A percentile compares a stretch with the other conserved stretches of the same genome.
phyloP scores from a whole-genome alignment of 2,888 invertebrate species.

The Andrena bucephala region DNA sequence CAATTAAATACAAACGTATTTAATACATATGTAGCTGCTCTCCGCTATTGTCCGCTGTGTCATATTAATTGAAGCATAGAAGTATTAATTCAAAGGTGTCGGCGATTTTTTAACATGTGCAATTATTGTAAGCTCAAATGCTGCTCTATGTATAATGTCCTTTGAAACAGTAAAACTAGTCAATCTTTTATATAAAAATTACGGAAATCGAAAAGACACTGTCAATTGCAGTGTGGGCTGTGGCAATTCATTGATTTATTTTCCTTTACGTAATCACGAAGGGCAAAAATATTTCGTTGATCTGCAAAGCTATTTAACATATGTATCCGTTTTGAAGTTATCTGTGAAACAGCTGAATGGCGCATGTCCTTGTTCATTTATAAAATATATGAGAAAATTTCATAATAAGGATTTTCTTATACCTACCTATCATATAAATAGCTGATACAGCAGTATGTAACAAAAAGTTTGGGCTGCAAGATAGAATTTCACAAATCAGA shows the following conservation, averaged over 20 bases:
- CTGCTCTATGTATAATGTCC: too few species aligned
- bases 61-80: too few species aligned
- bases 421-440: background rate
- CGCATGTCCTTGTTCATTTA: background rate
- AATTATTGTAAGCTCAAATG: too few species aligned
- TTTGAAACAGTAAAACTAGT: too few species aligned
- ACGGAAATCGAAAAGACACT: background rate
- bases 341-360: background rate
- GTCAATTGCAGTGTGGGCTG: too few species aligned
- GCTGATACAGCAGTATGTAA: too few species aligned
- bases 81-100: background rate
- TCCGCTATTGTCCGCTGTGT: background rate
- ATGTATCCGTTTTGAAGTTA: slow-evolving; percentile 12
- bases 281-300: slow-evolving; percentile 1
- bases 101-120: too few species aligned
- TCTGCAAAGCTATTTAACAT: background rate
- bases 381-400: background rate
- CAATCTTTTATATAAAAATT: background rate
- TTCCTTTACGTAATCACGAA: slow-evolving; percentile 14
- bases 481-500: background rate
- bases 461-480: too few species aligned
- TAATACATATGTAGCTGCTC: background rate
- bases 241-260: slow-evolving; percentile 2
- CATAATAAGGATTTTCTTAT: background rate
- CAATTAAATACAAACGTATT: too few species aligned